Conservation (phyloP, 1,140 invertebrate genomes). For the Drosophila chauvacae region DNA sequence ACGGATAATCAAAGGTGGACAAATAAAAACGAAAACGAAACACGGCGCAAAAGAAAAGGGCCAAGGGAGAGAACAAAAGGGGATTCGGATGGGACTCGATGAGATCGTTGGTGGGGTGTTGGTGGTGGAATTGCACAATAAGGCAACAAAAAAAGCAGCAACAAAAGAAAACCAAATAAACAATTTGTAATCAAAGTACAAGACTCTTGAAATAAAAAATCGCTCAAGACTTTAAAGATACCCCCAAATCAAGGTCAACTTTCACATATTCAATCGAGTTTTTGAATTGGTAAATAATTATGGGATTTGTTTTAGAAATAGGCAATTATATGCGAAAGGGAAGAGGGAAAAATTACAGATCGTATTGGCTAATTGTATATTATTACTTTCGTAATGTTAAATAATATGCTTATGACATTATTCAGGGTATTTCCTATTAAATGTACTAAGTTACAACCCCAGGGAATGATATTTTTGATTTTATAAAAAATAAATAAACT, state of each 20-base stretch:
- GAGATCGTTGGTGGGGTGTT: slow-evolving; percentile 15
- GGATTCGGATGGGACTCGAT: neutral
- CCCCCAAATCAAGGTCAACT: slow-evolving; percentile 1
- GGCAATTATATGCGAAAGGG: neutral
- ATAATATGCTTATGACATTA: too few species aligned
- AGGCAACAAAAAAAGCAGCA: slow-evolving; percentile 11
- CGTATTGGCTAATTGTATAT: too few species aligned
- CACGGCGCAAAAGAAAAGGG: slow-evolving; percentile 16
- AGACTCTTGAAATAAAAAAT: slow-evolving; percentile 7
- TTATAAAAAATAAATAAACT: too few species aligned
- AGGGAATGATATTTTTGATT: too few species aligned
- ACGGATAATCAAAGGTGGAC: slow-evolving; percentile 47
- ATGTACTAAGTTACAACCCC: too few species aligned
- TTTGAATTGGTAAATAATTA: slow-evolving; percentile 4
- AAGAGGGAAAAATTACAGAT: neutral
- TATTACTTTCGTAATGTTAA: too few species aligned
- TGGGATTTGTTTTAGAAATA: neutral
- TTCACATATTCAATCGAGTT: neutral
- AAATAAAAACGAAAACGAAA: slow-evolving; percentile 55
- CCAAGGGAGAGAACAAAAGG: neutral
- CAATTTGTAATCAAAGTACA: slow-evolving; percentile 7
- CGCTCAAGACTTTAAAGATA: neutral
- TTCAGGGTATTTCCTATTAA: neutral
- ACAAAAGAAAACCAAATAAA: slow-evolving; percentile 4
- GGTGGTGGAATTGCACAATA: slow-evolving; percentile 51